Evolutionary conservation across 2,888 invertebrate genomes (phyloP).

Genomic region (Kryphioiulus occultus): DNA sequence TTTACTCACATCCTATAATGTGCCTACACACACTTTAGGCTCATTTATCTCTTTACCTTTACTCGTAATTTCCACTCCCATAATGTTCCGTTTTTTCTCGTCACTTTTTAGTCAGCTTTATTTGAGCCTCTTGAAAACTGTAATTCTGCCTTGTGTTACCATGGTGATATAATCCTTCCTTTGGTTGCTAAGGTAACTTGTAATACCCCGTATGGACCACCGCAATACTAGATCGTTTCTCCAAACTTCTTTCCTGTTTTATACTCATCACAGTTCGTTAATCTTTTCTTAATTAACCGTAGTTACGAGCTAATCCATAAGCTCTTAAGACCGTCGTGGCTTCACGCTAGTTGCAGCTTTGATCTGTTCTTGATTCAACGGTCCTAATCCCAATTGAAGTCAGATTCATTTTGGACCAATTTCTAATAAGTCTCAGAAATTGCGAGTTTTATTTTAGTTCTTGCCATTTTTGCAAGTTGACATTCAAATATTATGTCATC

Average conservation of each 20-base stretch:
- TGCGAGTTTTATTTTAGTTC: too few relatives aligned
- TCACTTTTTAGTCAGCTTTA: neutral
- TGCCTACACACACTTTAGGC: conserved; percentile 12
- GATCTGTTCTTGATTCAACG: neutral
- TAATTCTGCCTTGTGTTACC: neutral
- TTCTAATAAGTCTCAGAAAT: neutral
- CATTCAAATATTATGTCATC: too few relatives aligned
- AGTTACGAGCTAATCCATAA: neutral
- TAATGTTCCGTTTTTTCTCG: neutral
- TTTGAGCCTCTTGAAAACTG: neutral
- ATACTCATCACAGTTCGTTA: neutral
- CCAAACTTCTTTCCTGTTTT: neutral
- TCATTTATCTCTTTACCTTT: neutral
- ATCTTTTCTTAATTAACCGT: neutral
- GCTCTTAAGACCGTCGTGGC: neutral
- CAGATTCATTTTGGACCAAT: neutral
- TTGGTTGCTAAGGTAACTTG: neutral
- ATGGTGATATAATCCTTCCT: neutral
- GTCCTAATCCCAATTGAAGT: neutral
- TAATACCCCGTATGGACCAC: neutral
- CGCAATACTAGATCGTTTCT: neutral
- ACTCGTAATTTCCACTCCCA: neutral
- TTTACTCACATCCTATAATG: neutral
- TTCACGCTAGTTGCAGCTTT: neutral
- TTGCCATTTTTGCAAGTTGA: too few relatives aligned